Base-by-base conservation (phyloP, 1,140 invertebrate species). In the Acromyrmex charruanus region DNA sequence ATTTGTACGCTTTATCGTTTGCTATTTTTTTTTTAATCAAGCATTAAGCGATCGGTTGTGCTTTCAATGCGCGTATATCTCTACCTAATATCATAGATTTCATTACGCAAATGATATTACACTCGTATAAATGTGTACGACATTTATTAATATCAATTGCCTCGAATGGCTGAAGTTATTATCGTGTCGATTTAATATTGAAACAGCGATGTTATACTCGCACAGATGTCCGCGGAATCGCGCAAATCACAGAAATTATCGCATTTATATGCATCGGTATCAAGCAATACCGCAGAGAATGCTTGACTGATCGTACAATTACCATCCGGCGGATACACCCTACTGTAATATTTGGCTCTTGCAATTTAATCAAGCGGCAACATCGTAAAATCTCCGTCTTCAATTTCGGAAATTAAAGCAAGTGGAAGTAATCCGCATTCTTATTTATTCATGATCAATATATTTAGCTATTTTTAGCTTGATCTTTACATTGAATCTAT, bases 141-240 rank as follows among this genome's bases (percentile, higher is more conserved):
- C 77, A 80, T 61, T 86, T 77, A 86, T 77, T 71, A 89, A 77
- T 87, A 77, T 80, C 49, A 71, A 63, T 31, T 39, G 28, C 25
- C 68, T 75, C 55, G 39, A 72, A 69, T 68, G 31, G 39, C 31
- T 59, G 44, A 16, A 61, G 44, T 71, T 71, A 69, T 82, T 59
- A 75, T 84, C 80, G 53, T 18, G 77, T 63, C 84, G 85, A 89
- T 89, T 89, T 89, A 89, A 89, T 89, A 77, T 89, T 55, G 55
- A 58, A 59, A 81, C 25, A 81, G 85, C 75, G 77, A 89, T 80
- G 74, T 74, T 21, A 21, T 69, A 49, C 53, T 66, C 66, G 74
- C 80, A 74, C 84, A 84, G 87, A 74, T 75, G 79, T 39, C 55
- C 85, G 59, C 77, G 14, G 21, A 65, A 77, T 63, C 35, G 65